Percentiles rank a stretch among this genome's conserved stretches.
These are phyloP conservation scores for Microcebus jonahi DNA, from an alignment of 2,113 vertebrate species.

Conservation along the genomic window DNA sequence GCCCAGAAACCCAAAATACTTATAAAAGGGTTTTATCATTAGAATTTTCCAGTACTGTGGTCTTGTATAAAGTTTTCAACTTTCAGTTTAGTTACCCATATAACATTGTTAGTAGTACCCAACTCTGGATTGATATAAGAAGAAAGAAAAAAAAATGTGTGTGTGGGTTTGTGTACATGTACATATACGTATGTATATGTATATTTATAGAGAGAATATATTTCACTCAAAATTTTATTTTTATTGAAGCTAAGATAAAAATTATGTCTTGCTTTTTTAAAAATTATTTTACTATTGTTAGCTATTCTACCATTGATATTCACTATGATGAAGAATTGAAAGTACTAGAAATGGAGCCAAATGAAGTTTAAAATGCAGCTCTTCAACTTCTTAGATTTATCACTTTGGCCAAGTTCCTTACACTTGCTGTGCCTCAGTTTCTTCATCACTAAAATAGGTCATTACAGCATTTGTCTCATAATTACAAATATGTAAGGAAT, in stretches of 20 bases:
- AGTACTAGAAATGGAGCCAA: background rate
- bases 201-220: too few species aligned
- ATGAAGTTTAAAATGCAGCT: background rate
- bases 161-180: background rate
- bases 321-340: background rate
- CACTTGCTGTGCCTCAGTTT: background rate
- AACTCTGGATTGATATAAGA: background rate
- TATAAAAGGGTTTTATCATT: background rate
- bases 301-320: background rate
- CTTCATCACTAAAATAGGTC: background rate
- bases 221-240: background rate
- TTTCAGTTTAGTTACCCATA: background rate
- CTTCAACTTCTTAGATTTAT: background rate
- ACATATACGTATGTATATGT: background rate
- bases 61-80: background rate
- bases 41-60: background rate
- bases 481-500: background rate
- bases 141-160: background rate
- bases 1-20: background rate
- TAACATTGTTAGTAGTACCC: background rate
- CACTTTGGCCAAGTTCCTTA: background rate
- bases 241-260: background rate
- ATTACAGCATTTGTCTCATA: background rate
- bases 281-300: background rate
- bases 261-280: background rate